phyloP scores from a whole-genome alignment of 2,113 vertebrate species.

The Scolopax mira region DNA sequence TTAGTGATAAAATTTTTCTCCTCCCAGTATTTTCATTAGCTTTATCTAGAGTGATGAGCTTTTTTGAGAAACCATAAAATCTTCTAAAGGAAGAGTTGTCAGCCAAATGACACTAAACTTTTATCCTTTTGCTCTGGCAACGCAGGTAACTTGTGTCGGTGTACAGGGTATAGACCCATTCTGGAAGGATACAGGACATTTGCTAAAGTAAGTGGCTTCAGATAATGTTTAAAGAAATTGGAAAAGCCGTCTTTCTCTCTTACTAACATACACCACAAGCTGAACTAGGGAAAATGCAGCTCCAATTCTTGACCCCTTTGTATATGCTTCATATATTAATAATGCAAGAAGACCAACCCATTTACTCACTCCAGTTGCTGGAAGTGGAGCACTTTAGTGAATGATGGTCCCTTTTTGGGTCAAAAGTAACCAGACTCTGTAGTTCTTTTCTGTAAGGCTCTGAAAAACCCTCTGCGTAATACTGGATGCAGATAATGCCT shows the following conservation, averaged over 20 bases:
- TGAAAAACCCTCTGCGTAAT: background rate
- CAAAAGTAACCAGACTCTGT: background rate
- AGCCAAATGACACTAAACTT: background rate
- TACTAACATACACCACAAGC: background rate
- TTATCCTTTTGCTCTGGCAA: background rate
- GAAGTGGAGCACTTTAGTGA: background rate
- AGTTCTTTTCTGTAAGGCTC: background rate
- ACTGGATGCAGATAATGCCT: background rate
- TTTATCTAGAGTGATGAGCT: background rate
- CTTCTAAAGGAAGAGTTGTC: background rate
- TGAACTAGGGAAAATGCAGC: background rate
- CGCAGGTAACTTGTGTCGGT: slow-evolving; percentile 93
- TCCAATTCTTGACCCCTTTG: background rate
- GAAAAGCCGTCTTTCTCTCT: background rate
- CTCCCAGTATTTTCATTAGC: background rate
- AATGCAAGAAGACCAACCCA: background rate
- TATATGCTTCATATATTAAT: background rate
- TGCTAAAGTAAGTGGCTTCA: slow-evolving; percentile 78
- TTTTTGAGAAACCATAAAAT: background rate
- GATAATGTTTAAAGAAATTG: background rate
- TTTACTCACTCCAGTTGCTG: background rate
- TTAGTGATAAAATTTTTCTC: background rate
- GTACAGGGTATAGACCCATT: slow-evolving; percentile 94
- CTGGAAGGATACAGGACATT: slow-evolving; percentile 92
- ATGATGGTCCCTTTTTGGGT: background rate